Evolutionary conservation across 2,797 vertebrate species (phyloP).

Genomic region (Rhynchonycteris naso): DNA sequence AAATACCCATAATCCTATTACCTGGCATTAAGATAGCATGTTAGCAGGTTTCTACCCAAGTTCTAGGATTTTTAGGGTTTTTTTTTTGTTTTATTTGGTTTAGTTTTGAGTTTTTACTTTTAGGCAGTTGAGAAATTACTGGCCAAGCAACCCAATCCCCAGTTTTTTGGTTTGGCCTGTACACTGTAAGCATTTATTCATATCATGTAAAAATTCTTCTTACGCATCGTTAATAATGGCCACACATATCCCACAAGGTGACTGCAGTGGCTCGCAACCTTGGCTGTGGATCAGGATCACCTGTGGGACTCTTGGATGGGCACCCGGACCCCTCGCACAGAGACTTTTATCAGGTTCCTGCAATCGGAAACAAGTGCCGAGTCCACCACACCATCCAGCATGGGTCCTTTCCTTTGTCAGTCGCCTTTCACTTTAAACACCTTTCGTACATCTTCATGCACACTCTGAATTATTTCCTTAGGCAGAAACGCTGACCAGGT

Average conservation of each 20-base stretch:
- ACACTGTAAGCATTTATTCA: neutral
- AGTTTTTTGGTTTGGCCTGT: constrained; percentile 29
- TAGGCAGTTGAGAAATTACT: constrained; percentile 39
- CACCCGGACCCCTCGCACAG: neutral
- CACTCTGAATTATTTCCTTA: neutral
- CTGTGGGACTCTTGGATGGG: neutral
- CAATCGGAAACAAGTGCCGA: neutral
- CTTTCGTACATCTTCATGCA: neutral
- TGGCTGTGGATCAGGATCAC: neutral
- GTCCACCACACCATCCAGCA: neutral
- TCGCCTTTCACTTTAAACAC: neutral
- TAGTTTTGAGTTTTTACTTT: constrained; percentile 4
- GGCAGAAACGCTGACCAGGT: neutral
- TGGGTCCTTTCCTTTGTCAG: neutral
- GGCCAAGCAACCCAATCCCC: neutral
- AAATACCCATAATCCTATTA: neutral
- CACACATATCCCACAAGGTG: neutral
- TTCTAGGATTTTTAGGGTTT: neutral
- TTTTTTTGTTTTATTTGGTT: neutral
- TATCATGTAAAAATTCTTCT: neutral
- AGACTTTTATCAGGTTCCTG: neutral
- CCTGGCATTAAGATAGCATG: neutral
- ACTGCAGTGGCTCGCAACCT: neutral
- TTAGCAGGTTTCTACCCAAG: neutral
- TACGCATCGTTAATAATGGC: neutral